Base-by-base conservation (phyloP, 1,140 invertebrate species). In the Heliconius melpomene region DNA sequence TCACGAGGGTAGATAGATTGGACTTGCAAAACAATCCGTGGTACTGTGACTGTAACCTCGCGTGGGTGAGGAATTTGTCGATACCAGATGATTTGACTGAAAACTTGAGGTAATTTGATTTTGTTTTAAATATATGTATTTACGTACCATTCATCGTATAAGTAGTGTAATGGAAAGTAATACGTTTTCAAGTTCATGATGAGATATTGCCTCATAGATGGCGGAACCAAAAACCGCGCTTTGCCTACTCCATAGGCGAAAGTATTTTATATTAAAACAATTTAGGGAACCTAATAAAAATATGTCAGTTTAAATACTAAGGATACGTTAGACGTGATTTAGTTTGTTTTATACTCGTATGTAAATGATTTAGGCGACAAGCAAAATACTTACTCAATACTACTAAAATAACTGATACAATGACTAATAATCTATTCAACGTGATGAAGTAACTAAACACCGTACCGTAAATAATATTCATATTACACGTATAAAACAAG, bases 11-110 rank as follows among this genome's bases (percentile, higher is more conserved):
- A 1, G 74, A 82, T 16, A 50, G 50, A 23, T 52, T 82, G 36
- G 78, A 82, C 73, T 73, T 82, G 54, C 78, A 81, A 54, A 60
- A 73, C 6, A 82, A 84, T 52, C 78, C 80, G 7, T 84, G 82
- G 82, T 29, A 36, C 20, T 84, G 82, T 18, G 80, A 84, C 73
- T 84, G 80, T 54, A 38, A 66, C 7, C 72, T 84, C 9, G 29
- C 83, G 40, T 84, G 83, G 83, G 18, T 82, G 52, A 72, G 50
- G 5, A 40, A 79, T 13, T 57, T 83, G 70, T 6, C 46, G 7
- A 79, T 83, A 81, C n/a, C 74, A 20, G 36, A 72, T 16, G 54
- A 80, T 38, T 80, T 83, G n/a, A 57, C 16, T 16, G 74, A 79
- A 50, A 60, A 83, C 20, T 79, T 83, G n/a, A 72, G 74, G 82